Conservation (phyloP, 2,888 invertebrate species). For the Mechanitis messenoides region DNA sequence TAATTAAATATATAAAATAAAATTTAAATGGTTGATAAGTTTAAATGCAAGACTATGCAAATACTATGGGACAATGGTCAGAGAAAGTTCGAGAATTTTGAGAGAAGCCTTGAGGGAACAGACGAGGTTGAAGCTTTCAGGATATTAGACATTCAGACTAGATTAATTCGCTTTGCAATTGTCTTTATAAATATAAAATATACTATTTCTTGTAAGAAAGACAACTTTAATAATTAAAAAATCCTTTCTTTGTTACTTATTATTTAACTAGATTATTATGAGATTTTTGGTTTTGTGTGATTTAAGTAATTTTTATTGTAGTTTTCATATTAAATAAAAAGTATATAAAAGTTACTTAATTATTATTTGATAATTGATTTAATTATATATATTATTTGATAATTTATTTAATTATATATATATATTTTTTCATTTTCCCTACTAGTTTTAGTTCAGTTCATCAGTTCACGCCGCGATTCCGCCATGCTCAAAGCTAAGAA, state of each 20-base stretch:
- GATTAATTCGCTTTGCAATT: slow-evolving; percentile 50
- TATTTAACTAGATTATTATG: not conserved
- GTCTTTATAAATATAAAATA: slow-evolving; percentile 20
- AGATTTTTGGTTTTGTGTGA: not conserved
- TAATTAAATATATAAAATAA: too few relatives aligned
- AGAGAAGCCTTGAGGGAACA: slow-evolving; percentile 44
- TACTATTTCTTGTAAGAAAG: not conserved
- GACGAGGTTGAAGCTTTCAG: slow-evolving; percentile 34
- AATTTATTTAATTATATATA: too few relatives aligned
- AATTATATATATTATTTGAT: too few relatives aligned
- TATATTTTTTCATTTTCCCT: too few relatives aligned
- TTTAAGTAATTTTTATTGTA: too few relatives aligned
- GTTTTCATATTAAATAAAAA: too few relatives aligned
- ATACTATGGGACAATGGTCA: slow-evolving; percentile 33
- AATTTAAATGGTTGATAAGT: too few relatives aligned
- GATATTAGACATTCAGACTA: slow-evolving; percentile 37
- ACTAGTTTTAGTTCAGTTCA: too few relatives aligned
- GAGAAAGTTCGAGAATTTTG: slow-evolving; percentile 50
- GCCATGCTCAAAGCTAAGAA: too few relatives aligned
- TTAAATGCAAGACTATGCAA: not conserved
- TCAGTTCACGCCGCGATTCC: too few relatives aligned
- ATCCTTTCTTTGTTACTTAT: not conserved
- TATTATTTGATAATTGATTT: too few relatives aligned
- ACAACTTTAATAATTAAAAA: not conserved
- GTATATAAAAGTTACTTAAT: too few relatives aligned